phyloP scores from a whole-genome alignment of 2,113 vertebrate genomes.

The Sialia sialis region DNA sequence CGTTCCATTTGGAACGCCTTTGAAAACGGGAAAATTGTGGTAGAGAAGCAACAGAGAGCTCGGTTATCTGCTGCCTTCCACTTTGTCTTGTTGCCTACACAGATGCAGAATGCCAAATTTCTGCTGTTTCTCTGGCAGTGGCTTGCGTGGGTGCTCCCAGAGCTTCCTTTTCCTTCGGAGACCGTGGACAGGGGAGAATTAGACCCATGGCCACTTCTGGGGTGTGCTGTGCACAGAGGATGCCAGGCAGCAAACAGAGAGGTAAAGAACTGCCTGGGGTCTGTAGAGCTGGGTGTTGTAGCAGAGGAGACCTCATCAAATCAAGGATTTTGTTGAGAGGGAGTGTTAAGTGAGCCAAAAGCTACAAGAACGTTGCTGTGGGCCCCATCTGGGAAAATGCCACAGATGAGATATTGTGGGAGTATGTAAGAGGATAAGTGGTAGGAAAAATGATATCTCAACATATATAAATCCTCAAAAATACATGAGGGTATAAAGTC shows the following conservation, averaged over 20 bases:
- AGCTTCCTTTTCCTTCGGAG: background rate
- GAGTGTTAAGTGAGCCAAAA: constrained; percentile 57
- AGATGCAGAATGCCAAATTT: constrained; percentile 43
- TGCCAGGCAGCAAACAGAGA: background rate
- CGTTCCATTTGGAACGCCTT: constrained; percentile 17
- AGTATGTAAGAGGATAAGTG: constrained; percentile 63
- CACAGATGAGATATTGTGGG: constrained; percentile 58
- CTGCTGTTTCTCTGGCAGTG: background rate
- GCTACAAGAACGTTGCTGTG: constrained; percentile 50
- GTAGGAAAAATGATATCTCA: constrained; percentile 68
- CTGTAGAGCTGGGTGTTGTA: background rate
- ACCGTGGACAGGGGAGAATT: rapidly evolving
- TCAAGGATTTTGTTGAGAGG: constrained; percentile 11
- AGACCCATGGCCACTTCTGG: background rate
- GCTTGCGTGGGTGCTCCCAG: background rate
- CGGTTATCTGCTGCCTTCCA: constrained; percentile 22
- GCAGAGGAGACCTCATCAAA: background rate
- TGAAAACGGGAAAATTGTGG: background rate
- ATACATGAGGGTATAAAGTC: constrained; percentile 65
- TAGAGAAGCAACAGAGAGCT: constrained; percentile 30
- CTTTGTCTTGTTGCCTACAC: constrained; percentile 47
- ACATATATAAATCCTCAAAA: constrained; percentile 62
- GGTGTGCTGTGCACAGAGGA: background rate
- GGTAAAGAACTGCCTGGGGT: background rate
- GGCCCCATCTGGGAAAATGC: constrained; percentile 64